Evolutionary conservation across 2,888 invertebrate genomes (phyloP), one percentile per base, ranked within the genome.

Genomic region (Meiosimyza decipiens): DNA sequence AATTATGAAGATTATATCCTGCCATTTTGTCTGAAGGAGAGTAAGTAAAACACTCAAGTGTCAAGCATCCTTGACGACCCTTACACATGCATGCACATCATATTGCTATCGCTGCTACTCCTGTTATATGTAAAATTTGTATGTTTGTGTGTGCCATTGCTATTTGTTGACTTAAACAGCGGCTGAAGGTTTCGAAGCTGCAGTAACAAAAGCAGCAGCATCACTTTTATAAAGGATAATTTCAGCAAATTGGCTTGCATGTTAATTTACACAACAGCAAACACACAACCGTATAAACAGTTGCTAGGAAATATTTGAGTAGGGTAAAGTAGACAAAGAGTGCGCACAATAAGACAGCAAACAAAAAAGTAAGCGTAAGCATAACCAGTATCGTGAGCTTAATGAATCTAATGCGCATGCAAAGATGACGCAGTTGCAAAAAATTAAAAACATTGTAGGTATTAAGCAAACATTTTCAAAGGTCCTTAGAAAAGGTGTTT

Each of bases 201-300:
- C 28, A 28, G 3, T 3, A 40, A 40, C 6, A 40, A 5, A 6
- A 40, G 40, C 40, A 40, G 40, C 40, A 9, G 9, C 28, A 57
- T 6, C 57, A 57, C 57, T 57, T 57, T 57, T 57, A 57, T 57
- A 11, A 57, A 57, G 57, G 57, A 57, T 57, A 22, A 16, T 18
- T 6, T 15, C 22, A 57, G 57, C 57, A 57, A 57, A 57, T 28
- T 28, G 57, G 57, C 57, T 57, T 18, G 22, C 57, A 22, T 57
- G 57, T 28, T 57, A 57, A 57, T 22, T 57, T 57, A 18, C 57
- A 18, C 28, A 22, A 57, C 18, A 5, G 22, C 57, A 57, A 22
- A 18, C 40, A 40, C 9, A 40, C 40, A 40, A 40, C 6, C 40
- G 40, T 57, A 57, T 28, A 15, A n/a, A 57, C 28, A 9, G 22